These are phyloP conservation scores for Pogonocichla stellata DNA, from an alignment of 2,113 vertebrate species.

Conservation along the genomic window DNA sequence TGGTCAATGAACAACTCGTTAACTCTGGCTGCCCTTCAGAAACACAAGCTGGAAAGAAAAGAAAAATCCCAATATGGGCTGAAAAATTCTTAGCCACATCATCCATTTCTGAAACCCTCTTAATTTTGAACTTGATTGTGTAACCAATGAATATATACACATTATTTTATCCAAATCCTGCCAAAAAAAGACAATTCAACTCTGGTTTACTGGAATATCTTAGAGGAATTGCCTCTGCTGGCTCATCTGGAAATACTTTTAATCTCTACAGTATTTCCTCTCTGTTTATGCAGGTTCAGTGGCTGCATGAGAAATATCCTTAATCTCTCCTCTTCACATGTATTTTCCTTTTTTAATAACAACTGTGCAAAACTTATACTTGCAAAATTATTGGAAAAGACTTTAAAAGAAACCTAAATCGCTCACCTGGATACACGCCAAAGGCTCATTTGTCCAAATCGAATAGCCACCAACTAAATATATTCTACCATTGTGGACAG, in stretches of 20 bases:
- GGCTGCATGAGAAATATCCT: background rate
- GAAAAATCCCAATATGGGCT: background rate
- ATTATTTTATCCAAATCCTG: background rate
- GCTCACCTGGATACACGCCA: conserved; percentile 97
- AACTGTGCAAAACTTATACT: conserved; percentile 18
- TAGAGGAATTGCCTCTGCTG: background rate
- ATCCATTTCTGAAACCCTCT: background rate
- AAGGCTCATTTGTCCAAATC: conserved; percentile 98
- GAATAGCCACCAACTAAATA: conserved; percentile 98
- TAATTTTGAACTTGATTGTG: background rate
- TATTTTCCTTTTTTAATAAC: conserved; percentile 18
- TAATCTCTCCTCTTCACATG: conserved; percentile 3
- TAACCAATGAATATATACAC: background rate
- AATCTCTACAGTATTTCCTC: background rate
- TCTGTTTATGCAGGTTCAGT: background rate
- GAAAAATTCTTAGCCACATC: background rate
- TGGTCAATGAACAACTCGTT: background rate
- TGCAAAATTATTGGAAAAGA: conserved; percentile 27
- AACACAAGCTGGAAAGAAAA: background rate
- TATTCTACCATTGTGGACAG: conserved; percentile 93
- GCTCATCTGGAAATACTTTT: background rate
- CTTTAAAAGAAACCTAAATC: conserved; percentile 55
- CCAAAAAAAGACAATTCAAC: background rate
- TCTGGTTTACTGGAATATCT: background rate
- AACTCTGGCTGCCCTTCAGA: background rate